Base-by-base conservation (phyloP, 2,888 invertebrate genomes). In the Adineta ricciae region DNA sequence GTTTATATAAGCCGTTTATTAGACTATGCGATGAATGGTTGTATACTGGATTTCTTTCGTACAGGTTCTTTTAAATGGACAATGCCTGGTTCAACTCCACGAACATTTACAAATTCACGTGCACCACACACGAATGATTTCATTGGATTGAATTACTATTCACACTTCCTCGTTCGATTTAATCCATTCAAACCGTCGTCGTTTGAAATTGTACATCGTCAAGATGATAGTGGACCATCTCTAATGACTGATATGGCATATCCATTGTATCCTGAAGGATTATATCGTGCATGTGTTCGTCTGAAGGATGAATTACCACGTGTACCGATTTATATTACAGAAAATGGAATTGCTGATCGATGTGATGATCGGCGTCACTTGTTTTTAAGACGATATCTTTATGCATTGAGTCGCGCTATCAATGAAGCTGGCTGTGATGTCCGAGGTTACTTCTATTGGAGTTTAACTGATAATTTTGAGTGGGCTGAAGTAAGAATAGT, bases 121-220 rank as follows among this genome's bases (percentile, higher is more conserved):
- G 78, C 78, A 38, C 38, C 41, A 21, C 8, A 78, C 14, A 41
- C 78, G 1, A 78, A 78, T 78, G 94, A 94, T 88, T 94, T 93
- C 89, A 91, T 94, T 84, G 94, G 93, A 0, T 88, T 94, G 24
- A 94, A 94, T 88, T 92, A 93, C 84, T 94, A 94, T 88, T 93
- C 93, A 41, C 78, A 78, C 41, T 78, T 78, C 41, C 78, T 41
- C 41, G 78, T 78, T 41, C 38, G 21, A 86, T 88, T 16, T 64
- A 85, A 52, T 72, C 87, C 52, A 86, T 86, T 14, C 14, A 41
- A 41, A 41, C 16, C 36, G n/a, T 11, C 38, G 24, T 14, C 8
- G 3, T 78, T 41, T n/a, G 41, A 78, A 78, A 38, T 78, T 78
- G 2, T 78, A 38, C 78, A 78, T 41, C 78, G 41, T 11, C 24